Conservation (phyloP, 1,140 invertebrate genomes). For the Anoplophora glabripennis region DNA sequence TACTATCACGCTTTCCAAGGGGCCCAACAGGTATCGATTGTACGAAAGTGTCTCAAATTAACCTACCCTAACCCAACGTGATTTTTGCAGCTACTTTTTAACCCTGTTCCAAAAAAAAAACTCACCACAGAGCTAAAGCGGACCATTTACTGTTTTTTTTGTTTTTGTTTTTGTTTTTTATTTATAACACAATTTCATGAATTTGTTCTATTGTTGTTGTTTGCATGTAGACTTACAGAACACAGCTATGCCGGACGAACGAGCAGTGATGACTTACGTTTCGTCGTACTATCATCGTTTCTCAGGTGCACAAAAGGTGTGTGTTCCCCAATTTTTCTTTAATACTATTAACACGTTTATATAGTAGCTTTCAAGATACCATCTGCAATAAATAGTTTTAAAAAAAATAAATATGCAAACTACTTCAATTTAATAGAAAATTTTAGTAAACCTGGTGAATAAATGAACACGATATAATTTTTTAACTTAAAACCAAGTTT, state of each 20-base stretch:
- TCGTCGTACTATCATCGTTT: slow-evolving; percentile 99
- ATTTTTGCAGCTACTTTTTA: slow-evolving; percentile 5
- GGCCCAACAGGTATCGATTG: slow-evolving; percentile 82
- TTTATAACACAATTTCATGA: not conserved
- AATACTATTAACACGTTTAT: slow-evolving; percentile 5
- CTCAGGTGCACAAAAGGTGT: slow-evolving; percentile 98
- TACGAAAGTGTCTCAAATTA: slow-evolving; percentile 28
- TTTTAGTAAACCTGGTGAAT: too few relatives aligned
- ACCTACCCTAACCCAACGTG: slow-evolving; percentile 9
- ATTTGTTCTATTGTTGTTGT: slow-evolving; percentile 24
- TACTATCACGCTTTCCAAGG: slow-evolving; percentile 99
- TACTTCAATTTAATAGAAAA: too few relatives aligned
- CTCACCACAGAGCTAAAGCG: too few relatives aligned
- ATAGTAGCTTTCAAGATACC: not conserved
- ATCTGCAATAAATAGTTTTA: too few relatives aligned
- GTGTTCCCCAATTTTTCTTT: not conserved
- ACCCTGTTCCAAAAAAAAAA: not conserved
- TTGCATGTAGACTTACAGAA: slow-evolving; percentile 91
- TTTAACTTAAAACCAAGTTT: too few relatives aligned
- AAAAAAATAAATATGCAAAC: too few relatives aligned
- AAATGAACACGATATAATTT: too few relatives aligned
- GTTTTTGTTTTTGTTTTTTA: slow-evolving; percentile 25
- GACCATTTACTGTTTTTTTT: slow-evolving; percentile 25
- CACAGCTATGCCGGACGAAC: slow-evolving; percentile 97
- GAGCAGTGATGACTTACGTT: slow-evolving; percentile 99